Conservation (phyloP, 2,888 invertebrate species). For the Perdita meconis region DNA sequence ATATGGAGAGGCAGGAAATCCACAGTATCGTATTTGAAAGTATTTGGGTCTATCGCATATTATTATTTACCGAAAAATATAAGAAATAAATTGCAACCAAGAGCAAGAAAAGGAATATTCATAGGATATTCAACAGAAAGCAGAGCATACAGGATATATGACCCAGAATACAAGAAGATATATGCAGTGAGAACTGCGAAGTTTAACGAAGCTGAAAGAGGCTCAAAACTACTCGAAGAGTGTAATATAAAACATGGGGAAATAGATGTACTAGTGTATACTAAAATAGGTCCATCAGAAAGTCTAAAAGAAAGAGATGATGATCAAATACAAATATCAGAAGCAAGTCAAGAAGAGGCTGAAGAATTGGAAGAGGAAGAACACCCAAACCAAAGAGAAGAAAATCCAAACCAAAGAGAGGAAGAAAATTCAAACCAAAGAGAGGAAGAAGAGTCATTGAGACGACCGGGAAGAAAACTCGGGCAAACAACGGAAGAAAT, state of each 20-base stretch:
- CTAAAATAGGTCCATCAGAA: background rate
- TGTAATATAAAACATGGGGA: background rate
- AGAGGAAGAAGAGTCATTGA: too few species aligned
- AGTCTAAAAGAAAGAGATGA: background rate
- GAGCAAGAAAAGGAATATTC: background rate
- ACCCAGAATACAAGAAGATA: background rate
- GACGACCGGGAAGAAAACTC: background rate
- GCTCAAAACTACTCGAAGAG: background rate
- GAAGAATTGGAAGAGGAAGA: background rate
- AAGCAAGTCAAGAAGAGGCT: background rate
- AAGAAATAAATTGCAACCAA: slow-evolving; percentile 4
- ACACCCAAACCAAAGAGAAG: too few species aligned
- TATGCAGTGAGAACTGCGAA: background rate
- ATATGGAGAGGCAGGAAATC: slow-evolving; percentile 5
- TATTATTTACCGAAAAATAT: background rate
- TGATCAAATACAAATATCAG: background rate
- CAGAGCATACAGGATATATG: slow-evolving; percentile 2
- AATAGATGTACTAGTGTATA: background rate
- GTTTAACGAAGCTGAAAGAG: background rate
- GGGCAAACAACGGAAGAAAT: background rate
- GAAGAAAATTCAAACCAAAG: too few species aligned
- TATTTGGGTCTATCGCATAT: slow-evolving; percentile 10
- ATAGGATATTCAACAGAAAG: background rate
- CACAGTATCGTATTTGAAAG: background rate
- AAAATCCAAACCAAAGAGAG: too few species aligned